Evolutionary conservation across 2,888 invertebrate species (phyloP), one percentile per base, ranked within the genome.

Genomic region (Pollenia griseotomentosa): DNA sequence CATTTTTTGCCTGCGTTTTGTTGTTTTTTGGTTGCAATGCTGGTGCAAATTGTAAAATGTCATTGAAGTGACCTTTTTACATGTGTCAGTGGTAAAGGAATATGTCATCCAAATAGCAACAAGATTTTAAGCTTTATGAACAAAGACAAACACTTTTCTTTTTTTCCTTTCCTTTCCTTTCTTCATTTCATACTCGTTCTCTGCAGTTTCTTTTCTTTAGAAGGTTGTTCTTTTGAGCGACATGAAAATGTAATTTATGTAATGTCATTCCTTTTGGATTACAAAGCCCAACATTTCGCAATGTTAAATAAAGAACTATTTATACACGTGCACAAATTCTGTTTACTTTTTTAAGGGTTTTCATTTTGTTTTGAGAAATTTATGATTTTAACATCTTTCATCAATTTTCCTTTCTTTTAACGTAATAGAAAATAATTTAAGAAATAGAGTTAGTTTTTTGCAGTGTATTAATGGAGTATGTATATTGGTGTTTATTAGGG

Each of bases 221-320:
- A 61, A 83, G 70, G 48, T 68, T 68, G 61, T 40, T 55, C 75
- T 66, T 80, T 86, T 79, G 61, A 86, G 87, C 83, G 87, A 88
- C 88, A 87, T 86, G 88, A 87, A 87, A 88, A 88, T 88, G 88
- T 88, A 88, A 88, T 88, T 88, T 89, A 88, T 88, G 86, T 85
- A 83, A 80, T 84, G 82, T 82, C 74, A 83, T 75, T 80, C 83
- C 80, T 83, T 83, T 75, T 65, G 71, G 70, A 75, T 83, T 81
- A 78, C 87, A 87, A 88, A 88, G 88, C 83, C 86, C 83, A 82
- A 82, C 65, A 80, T 88, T 63, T 46, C 66, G 78, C 68, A 53
- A 74, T 70, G 61, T 63, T 68, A 57, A 19, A 42, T 51, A 80
- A 57, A 70, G 33, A 63, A 55, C 48, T 77, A 19, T 40, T 40